Evolutionary conservation across 2,113 vertebrate genomes (phyloP), one percentile per base, ranked within the genome.

Genomic region (Alces alces): DNA sequence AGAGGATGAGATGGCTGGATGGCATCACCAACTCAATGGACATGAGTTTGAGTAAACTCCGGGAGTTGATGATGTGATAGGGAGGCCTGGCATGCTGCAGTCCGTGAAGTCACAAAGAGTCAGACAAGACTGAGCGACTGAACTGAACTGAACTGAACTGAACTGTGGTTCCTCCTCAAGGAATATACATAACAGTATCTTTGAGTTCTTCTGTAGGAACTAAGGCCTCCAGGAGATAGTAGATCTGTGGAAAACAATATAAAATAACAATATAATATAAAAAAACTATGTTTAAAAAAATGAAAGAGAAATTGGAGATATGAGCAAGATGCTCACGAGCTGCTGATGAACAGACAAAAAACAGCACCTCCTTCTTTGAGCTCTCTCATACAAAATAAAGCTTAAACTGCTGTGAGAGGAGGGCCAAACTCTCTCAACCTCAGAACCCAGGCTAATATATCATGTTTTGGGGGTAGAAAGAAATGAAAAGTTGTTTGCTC

Each of bases 51-150:
- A 21, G n/a, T 36, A 11, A 36, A 36, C 64, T 36, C 64, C 0
- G 0, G n/a, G 19, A 70, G 19, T 23, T 36, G 9, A 9, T 70
- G 64, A 36, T 11, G 9, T n/a, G n/a, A 36, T 0, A 6, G 2
- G 64, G n/a, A 70, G 8, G n/a, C 64, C n/a, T 36, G 64, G n/a
- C 2, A 1, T 70, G 17, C 64, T 70, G 64, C 64, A 36, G 64
- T 70, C 4, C n/a, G 11, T 70, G n/a, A 9, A 9, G 9, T 70
- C 2, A 0, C n/a, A 70, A 36, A 70, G n/a, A 70, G 64, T 70
- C 64, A 70, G 64, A 36, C n/a, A 36, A 0, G 19, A 70, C n/a
- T 70, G 64, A 36, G 64, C 0, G 4, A n/a, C n/a, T 36, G 64
- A 12, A 70, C 19, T 66, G 64, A 66, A 64, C 15, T 66, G 61